A percentile compares a stretch with the other conserved stretches of the same genome.
These are phyloP conservation scores for Onchidella celtica DNA, from an alignment of 2,888 invertebrate genomes.

Conservation along the genomic window DNA sequence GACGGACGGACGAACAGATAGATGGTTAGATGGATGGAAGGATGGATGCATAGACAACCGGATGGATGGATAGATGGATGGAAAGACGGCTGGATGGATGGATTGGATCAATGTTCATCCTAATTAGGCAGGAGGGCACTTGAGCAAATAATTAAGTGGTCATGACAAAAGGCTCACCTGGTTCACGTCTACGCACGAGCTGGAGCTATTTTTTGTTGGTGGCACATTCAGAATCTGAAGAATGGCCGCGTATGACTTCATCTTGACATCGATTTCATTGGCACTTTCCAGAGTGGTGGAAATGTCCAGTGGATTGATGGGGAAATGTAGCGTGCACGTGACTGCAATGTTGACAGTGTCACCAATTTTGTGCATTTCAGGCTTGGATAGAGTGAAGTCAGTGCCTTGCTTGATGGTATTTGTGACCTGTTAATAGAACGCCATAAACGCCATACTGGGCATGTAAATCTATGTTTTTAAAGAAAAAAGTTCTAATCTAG, in stretches of 20 bases:
- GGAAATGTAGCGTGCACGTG: conserved; percentile 52
- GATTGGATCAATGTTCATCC: no score
- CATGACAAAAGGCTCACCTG: no score
- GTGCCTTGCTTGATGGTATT: conserved; percentile 49
- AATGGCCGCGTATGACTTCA: conserved; percentile 58
- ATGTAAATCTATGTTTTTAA: no score
- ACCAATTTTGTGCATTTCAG: conserved; percentile 37
- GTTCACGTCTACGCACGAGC: conserved; percentile 60
- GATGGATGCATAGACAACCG: no score
- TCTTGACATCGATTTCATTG: conserved; percentile 55
- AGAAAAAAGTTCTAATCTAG: no score
- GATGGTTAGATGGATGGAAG: no score
- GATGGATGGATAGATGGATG: no score
- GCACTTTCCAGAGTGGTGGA: conserved; percentile 57
- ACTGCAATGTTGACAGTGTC: conserved; percentile 54
- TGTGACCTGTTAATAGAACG: conserved; percentile 19
- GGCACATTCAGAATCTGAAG: background rate
- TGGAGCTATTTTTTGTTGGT: conserved; percentile 9
- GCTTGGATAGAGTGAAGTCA: conserved; percentile 45
- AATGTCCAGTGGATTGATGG: conserved; percentile 57
- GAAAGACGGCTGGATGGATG: no score
- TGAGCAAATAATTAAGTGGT: no score
- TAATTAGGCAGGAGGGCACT: no score
- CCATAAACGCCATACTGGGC: background rate
- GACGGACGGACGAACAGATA: no score